phyloP scores from a whole-genome alignment of 2,113 vertebrate species.

The Fulmarus glacialis region DNA sequence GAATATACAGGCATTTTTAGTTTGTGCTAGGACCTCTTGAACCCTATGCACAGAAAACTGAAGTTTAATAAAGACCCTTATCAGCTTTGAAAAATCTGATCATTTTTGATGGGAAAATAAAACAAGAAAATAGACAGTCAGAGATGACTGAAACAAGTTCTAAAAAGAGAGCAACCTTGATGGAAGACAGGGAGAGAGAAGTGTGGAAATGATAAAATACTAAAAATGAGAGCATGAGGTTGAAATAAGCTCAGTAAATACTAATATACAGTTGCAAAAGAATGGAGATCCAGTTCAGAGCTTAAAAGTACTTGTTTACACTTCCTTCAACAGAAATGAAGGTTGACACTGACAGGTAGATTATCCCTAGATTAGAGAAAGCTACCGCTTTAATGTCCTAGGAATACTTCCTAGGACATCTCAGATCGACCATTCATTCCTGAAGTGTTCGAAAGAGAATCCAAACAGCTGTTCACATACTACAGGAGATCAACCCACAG shows the following conservation, averaged over 20 bases:
- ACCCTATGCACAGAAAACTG: neutral
- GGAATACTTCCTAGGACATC: neutral
- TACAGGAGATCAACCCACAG: neutral
- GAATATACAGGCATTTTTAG: neutral
- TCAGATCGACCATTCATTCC: neutral
- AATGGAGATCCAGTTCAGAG: neutral
- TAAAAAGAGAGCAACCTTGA: neutral
- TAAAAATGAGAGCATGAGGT: neutral
- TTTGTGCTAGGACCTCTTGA: neutral
- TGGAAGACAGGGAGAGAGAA: neutral
- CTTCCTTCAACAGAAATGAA: neutral
- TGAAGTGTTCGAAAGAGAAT: neutral
- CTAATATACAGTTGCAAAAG: neutral
- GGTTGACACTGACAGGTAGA: neutral
- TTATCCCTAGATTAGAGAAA: neutral
- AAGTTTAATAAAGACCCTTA: neutral
- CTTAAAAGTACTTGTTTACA: neutral
- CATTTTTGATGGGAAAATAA: neutral
- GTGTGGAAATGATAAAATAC: neutral
- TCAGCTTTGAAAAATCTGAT: neutral
- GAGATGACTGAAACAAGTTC: neutral
- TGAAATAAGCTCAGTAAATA: neutral
- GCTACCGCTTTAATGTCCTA: neutral
- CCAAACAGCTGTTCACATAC: neutral
- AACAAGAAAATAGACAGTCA: neutral